A percentile compares a stretch with the other conserved stretches of the same genome.
phyloP scores from a whole-genome alignment of 2,888 invertebrate species.

The Xestia ashworthii region DNA sequence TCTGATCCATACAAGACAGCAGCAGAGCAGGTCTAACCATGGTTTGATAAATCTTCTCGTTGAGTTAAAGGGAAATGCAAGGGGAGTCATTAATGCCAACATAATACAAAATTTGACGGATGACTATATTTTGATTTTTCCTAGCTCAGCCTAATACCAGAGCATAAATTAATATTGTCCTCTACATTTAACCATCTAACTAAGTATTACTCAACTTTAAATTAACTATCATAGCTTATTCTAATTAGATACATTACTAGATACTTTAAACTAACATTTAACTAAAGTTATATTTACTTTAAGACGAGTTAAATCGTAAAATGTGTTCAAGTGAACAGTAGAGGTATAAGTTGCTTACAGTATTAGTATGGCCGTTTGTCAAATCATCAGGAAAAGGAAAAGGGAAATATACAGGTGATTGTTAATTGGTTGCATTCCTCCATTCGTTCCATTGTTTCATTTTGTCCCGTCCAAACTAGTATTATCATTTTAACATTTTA shows the following conservation, averaged over 20 bases:
- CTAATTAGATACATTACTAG: neutral
- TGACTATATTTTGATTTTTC: neutral
- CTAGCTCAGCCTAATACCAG: neutral
- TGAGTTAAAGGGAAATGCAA: neutral
- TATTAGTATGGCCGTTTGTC: neutral
- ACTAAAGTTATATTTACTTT: constrained; percentile 11
- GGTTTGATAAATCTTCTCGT: no score
- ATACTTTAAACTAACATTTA: constrained; percentile 13
- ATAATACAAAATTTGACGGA: neutral
- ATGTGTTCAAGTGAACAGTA: neutral
- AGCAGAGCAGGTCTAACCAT: no score
- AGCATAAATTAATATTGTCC: neutral
- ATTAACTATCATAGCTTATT: constrained; percentile 9
- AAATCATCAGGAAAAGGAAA: neutral
- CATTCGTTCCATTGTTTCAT: no score
- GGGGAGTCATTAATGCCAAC: neutral
- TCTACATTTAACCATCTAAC: neutral
- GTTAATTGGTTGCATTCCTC: neutral
- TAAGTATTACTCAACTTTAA: constrained; percentile 14
- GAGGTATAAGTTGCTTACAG: neutral
- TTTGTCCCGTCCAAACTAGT: neutral
- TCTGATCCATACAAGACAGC: no score
- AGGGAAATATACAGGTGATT: neutral
- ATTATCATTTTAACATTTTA: no score
- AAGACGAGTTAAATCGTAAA: neutral